Percentiles rank a stretch among this genome's conserved stretches.
phyloP scores from a whole-genome alignment of 2,113 vertebrate genomes.

The Brevimyrus niger region DNA sequence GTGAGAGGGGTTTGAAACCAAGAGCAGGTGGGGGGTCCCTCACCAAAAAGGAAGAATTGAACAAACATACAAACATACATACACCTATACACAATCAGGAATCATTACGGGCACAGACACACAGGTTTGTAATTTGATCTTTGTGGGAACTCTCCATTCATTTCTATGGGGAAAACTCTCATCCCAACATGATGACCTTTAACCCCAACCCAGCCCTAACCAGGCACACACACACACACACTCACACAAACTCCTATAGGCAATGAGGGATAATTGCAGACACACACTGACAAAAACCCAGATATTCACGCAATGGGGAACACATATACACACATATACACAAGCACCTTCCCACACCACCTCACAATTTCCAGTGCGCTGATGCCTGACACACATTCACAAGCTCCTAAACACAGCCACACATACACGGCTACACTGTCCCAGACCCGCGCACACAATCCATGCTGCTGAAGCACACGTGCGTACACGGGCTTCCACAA shows the following conservation, averaged over 20 bases:
- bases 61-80: background rate
- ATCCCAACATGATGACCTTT: too few relatives aligned
- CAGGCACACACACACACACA: background rate
- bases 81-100: background rate
- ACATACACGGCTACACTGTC: background rate
- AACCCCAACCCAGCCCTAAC: too few relatives aligned
- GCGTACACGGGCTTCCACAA: background rate
- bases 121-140: too few relatives aligned
- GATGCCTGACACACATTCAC: background rate
- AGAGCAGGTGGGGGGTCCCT: background rate
- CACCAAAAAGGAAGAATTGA: background rate
- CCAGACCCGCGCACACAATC: background rate
- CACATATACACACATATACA: conserved; percentile 12
- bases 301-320: background rate
- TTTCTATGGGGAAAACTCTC: too few relatives aligned
- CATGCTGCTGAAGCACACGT: background rate
- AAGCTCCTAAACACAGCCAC: background rate
- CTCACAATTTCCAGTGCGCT: background rate
- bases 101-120: background rate
- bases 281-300: background rate
- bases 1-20: background rate
- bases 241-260: background rate
- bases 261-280: background rate
- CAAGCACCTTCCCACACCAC: background rate
- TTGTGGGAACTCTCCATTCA: too few relatives aligned